Conservation (phyloP, 2,888 invertebrate genomes). For the Pyrocoelia pectoralis region DNA sequence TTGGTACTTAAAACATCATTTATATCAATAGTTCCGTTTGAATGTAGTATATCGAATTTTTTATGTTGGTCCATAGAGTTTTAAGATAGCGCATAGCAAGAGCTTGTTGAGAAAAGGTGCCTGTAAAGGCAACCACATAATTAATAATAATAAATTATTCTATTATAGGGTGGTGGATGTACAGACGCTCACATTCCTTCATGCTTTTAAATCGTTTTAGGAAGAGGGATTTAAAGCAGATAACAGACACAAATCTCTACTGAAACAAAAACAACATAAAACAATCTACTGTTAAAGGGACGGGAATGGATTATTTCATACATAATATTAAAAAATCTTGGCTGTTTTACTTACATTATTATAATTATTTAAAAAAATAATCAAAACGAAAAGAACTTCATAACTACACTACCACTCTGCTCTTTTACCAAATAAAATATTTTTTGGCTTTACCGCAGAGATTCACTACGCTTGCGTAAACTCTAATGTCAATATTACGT, state of each 20-base stretch:
- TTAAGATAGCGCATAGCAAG: slow-evolving; percentile 46
- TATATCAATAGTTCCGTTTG: slow-evolving; percentile 53
- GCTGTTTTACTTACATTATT: too few relatives aligned
- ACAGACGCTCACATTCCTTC: slow-evolving; percentile 48
- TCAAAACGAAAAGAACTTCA: too few relatives aligned
- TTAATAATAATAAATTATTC: slow-evolving; percentile 20
- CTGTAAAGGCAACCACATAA: slow-evolving; percentile 47
- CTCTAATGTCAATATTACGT: too few relatives aligned
- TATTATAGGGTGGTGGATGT: slow-evolving; percentile 6
- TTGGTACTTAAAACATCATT: slow-evolving; percentile 52
- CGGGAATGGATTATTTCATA: too few relatives aligned
- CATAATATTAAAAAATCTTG: too few relatives aligned
- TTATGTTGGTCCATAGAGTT: slow-evolving; percentile 59
- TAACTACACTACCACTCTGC: too few relatives aligned
- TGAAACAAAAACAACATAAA: slow-evolving; percentile 6
- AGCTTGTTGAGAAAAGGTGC: slow-evolving; percentile 41
- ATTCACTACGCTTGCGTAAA: too few relatives aligned
- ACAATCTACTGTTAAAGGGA: too few relatives aligned
- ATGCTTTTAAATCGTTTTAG: slow-evolving; percentile 46
- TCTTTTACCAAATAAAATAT: too few relatives aligned
- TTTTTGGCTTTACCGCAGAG: too few relatives aligned
- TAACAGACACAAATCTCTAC: slow-evolving; percentile 2
- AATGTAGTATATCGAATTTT: slow-evolving; percentile 52
- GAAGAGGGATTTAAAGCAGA: slow-evolving; percentile 4
- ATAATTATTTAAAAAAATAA: too few relatives aligned